These are phyloP conservation scores for Morbakka virulenta DNA, from an alignment of 30 jellyfish, hydroid and myxozoan species.

Conservation along the genomic window DNA sequence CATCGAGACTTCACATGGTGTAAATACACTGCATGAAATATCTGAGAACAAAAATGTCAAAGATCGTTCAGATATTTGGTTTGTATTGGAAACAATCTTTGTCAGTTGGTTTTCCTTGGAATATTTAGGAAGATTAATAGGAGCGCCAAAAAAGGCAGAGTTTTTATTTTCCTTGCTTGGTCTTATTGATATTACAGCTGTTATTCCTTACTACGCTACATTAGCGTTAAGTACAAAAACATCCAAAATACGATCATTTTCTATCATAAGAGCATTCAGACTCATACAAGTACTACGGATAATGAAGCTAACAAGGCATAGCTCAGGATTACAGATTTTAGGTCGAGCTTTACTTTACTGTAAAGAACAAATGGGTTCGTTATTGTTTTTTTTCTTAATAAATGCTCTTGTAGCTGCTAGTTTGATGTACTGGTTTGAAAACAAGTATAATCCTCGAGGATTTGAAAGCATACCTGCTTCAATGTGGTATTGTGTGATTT, in stretches of 20 bases:
- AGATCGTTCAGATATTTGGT: constrained; percentile 57
- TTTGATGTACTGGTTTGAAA: constrained; percentile 46
- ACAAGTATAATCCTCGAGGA: constrained; percentile 2
- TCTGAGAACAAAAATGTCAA: background rate
- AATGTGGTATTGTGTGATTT: constrained; percentile 70
- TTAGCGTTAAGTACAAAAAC: constrained; percentile 46
- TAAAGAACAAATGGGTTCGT: constrained; percentile 65
- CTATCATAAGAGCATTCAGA: constrained; percentile 67
- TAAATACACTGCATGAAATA: constrained; percentile 1
- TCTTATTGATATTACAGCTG: constrained; percentile 64
- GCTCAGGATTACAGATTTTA: constrained; percentile 62
- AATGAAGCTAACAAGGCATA: constrained; percentile 60
- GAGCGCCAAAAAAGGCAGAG: constrained; percentile 60
- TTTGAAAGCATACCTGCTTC: constrained; percentile 59
- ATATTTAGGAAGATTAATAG: constrained; percentile 38
- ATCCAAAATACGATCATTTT: constrained; percentile 58
- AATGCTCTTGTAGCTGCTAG: constrained; percentile 59
- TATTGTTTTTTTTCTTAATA: constrained; percentile 40
- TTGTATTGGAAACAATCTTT: constrained; percentile 47
- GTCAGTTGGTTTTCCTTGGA: constrained; percentile 71
- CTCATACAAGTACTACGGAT: constrained; percentile 67
- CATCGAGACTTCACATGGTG: constrained; percentile 45
- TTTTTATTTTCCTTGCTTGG: constrained; percentile 67
- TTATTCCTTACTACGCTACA: constrained; percentile 62
- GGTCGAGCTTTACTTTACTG: constrained; percentile 60